Evolutionary conservation across 1,140 invertebrate genomes (phyloP), one percentile per base, ranked within the genome.

Genomic region (Goniozus legneri): DNA sequence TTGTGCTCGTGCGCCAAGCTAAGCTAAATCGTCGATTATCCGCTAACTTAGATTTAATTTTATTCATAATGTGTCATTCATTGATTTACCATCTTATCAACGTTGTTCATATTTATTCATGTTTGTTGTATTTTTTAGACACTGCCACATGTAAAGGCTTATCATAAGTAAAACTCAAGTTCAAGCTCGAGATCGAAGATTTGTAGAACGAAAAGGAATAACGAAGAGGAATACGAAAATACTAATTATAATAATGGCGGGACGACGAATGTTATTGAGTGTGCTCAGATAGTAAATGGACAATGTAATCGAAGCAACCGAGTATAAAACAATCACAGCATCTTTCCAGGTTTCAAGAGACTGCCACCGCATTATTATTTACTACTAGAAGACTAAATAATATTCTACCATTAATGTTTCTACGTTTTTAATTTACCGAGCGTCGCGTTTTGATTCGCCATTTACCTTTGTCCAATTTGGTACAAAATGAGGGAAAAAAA

Each of bases 301-400:
- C n/a, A n/a, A n/a, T n/a, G n/a, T n/a, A 56, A 57, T 52, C 60
- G 56, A 64, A 71, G 56, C 52, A 65, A 60, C 57, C 65, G 55
- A 71, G 56, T 62, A n/a, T n/a, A n/a, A n/a, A 65, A 71, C 59
- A 70, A 74, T 66, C 57, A 60, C 59, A 66, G 59, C 63, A 71
- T 70, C 63, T 74, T 72, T 73, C 67, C 68, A 68, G 58, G 66
- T 72, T 57, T 70, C 62, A 74, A 75, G n/a, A n/a, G 71, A 75
- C 72, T 75, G 71, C 67, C 70, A 73, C 62, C 65, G 65, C 52
- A 68, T 67, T 69, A 66, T 56, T 47, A n/a, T 73, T 62, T 69
- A 71, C 58, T 60, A 64, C 69, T 66, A 71, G 59, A 42, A 62
- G 58, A 55, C 56, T 53, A 62, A 65, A 58, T 52, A 67, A 66